Conservation (phyloP, 2,888 invertebrate genomes). For the Sussaba pulchella region DNA sequence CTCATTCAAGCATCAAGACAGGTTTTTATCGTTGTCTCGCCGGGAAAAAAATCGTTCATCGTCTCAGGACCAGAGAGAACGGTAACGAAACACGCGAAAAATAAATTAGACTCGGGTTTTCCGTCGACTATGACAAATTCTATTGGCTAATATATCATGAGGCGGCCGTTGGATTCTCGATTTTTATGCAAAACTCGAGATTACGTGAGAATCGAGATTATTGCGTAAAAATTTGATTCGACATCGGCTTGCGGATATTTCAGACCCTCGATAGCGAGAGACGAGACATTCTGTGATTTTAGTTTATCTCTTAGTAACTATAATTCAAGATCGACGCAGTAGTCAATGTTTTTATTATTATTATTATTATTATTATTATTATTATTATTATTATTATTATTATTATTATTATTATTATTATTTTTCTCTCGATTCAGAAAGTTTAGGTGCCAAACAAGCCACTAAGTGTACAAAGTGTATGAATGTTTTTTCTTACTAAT, state of each 20-base stretch:
- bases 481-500: conserved; percentile 62
- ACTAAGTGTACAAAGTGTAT: conserved; percentile 68
- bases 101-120: conserved; percentile 13
- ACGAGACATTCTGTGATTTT: conserved; percentile 76
- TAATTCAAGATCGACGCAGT: conserved; percentile 32
- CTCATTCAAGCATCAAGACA: conserved; percentile 19
- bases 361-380: conserved; percentile 16
- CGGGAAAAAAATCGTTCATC: neutral
- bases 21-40: neutral
- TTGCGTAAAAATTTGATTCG: conserved; percentile 32
- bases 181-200: conserved; percentile 21
- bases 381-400: conserved; percentile 9
- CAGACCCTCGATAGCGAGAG: conserved; percentile 45
- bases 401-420: conserved; percentile 2
- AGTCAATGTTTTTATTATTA: conserved; percentile 18
- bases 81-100: neutral
- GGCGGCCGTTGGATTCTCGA: conserved; percentile 22
- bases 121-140: conserved; percentile 36
- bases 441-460: conserved; percentile 65
- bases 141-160: conserved; percentile 7
- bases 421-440: conserved; percentile 38
- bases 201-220: conserved; percentile 8
- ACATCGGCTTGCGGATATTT: conserved; percentile 33
- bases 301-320: conserved; percentile 68
- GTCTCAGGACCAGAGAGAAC: neutral